Evolutionary conservation across 2,797 vertebrate genomes (phyloP).

Genomic region (Pangasius larnaudii): DNA sequence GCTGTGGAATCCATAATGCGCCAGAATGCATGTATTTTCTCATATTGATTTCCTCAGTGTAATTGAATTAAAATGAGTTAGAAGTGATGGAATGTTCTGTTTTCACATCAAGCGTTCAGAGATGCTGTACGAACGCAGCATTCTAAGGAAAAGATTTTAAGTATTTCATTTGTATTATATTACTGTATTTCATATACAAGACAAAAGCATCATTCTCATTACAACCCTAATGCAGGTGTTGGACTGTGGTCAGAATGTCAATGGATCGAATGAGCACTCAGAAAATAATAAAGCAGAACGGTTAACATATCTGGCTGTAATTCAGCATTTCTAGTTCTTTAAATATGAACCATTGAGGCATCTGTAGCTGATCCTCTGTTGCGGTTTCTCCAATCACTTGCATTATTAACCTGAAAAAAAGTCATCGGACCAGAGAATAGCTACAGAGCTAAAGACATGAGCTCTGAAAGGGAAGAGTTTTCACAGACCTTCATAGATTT

Average conservation of each 20-base stretch:
- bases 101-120: background rate
- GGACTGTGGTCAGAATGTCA: background rate
- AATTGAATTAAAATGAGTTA: constrained; percentile 24
- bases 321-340: too few relatives aligned
- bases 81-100: background rate
- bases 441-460: background rate
- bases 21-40: constrained; percentile 3
- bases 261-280: background rate
- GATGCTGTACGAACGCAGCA: background rate
- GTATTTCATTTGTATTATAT: background rate
- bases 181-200: background rate
- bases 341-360: background rate
- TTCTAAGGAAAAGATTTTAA: background rate
- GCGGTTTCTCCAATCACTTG: background rate
- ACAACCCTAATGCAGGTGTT: background rate
- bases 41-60: constrained; percentile 1
- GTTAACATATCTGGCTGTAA: too few relatives aligned
- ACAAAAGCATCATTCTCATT: background rate
- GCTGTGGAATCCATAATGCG: constrained; percentile 11
- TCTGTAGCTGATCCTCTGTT: background rate
- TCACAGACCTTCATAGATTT: background rate
- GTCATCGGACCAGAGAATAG: background rate
- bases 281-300: background rate
- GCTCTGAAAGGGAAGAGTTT: background rate
- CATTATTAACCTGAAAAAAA: background rate